These are phyloP conservation scores for Propithecus deckenii DNA, from an alignment of 2,797 vertebrate species.

Conservation along the genomic window DNA sequence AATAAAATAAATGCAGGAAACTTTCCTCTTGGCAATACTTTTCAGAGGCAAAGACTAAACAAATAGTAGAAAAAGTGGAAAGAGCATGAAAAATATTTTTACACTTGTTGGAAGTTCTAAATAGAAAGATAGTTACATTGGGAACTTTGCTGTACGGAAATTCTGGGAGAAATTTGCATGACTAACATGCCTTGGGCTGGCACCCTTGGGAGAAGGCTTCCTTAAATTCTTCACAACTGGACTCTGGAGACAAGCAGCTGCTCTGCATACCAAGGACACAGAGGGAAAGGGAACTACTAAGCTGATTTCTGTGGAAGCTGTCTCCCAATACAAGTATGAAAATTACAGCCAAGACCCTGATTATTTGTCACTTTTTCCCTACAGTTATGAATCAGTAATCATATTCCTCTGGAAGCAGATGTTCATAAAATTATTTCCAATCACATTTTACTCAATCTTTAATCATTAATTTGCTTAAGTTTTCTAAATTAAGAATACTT, in stretches of 20 bases:
- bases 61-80: constrained; percentile 36
- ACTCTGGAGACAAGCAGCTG: constrained; percentile 16
- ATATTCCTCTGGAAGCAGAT: constrained; percentile 7
- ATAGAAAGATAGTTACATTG: constrained; percentile 29
- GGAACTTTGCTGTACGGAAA: constrained; percentile 7
- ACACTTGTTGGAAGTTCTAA: constrained; percentile 30
- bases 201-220: constrained; percentile 1
- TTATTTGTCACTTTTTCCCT: constrained; percentile 61
- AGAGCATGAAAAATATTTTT: constrained; percentile 55
- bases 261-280: constrained; percentile 12
- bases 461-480: constrained; percentile 32
- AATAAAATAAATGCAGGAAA: constrained; percentile 60
- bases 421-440: constrained; percentile 44
- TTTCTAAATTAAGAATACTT: constrained; percentile 26
- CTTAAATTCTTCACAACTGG: constrained; percentile 58
- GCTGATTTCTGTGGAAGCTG: constrained; percentile 39
- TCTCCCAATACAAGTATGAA: constrained; percentile 46
- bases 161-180: constrained; percentile 39
- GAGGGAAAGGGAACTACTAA: constrained; percentile 14
- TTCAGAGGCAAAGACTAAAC: constrained; percentile 34
- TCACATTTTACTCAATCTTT: background rate
- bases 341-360: constrained; percentile 41
- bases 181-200: constrained; percentile 46
- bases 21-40: constrained; percentile 33
- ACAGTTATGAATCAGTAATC: constrained; percentile 49